phyloP scores from a whole-genome alignment of 2,797 vertebrate genomes.

The Pangasius sanitwongsei region DNA sequence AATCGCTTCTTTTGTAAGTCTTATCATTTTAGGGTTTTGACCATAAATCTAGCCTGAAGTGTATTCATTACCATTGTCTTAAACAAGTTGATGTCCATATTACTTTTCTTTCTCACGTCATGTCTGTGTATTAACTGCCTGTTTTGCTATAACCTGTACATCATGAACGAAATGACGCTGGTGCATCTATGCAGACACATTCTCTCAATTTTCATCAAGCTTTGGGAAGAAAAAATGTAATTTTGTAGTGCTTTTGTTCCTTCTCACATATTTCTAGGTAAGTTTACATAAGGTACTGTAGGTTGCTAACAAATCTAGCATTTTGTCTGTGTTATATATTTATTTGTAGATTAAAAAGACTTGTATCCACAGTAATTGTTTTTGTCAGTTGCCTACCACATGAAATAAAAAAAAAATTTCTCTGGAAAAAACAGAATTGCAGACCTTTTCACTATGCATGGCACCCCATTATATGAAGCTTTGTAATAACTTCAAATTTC shows the following conservation, averaged over 20 bases:
- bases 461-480: not conserved
- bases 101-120: slow-evolving; percentile 30
- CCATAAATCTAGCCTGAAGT: slow-evolving; percentile 10
- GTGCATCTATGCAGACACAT: slow-evolving; percentile 72
- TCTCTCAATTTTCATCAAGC: slow-evolving; percentile 63
- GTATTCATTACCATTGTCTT: not conserved
- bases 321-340: slow-evolving; percentile 62
- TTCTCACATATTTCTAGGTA: slow-evolving; percentile 41
- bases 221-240: slow-evolving; percentile 65
- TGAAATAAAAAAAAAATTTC: slow-evolving; percentile 58
- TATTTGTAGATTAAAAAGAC: slow-evolving; percentile 68
- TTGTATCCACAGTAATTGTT: slow-evolving; percentile 61
- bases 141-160: slow-evolving; percentile 22
- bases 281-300: slow-evolving; percentile 57
- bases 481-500: not conserved
- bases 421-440: slow-evolving; percentile 36
- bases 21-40: slow-evolving; percentile 54
- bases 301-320: slow-evolving; percentile 50
- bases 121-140: slow-evolving; percentile 32
- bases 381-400: slow-evolving; percentile 56
- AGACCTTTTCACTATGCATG: slow-evolving; percentile 14
- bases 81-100: slow-evolving; percentile 15
- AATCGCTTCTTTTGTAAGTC: slow-evolving; percentile 14
- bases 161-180: slow-evolving; percentile 47
- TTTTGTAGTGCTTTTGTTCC: slow-evolving; percentile 50